Base-by-base conservation (phyloP, 2,113 vertebrate genomes). In the Atractosteus spatula region DNA sequence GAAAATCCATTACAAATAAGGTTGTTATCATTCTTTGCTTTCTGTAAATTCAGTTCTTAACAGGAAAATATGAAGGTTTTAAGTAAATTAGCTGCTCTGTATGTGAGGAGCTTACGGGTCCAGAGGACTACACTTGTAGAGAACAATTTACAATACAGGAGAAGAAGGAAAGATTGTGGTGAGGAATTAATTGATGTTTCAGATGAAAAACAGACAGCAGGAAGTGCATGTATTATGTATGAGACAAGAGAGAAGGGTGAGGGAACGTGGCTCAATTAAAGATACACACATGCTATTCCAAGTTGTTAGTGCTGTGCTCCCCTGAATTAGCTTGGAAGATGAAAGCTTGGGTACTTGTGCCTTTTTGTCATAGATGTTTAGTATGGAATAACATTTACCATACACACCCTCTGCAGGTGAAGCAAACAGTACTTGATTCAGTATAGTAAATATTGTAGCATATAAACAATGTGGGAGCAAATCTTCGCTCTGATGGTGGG, bases 161-260 rank as follows among this genome's bases (percentile, higher is more conserved):
- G n/a, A 57, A 69, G 17, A 56, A 44, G 55, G 11, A 54, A n/a
- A 41, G 8, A 5, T 42, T n/a, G 44, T 7, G 54, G 8, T 43
- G 43, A 16, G 29, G 41, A 47, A 47, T 68, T 17, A 63, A 68
- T 29, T 41, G 63, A 61, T 75, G 71, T 5, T 51, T 51, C 5
- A 51, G 47, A 10, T 51, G 5, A 7, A 7, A 72, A 43, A 59
- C 41, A 57, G 67, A 71, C 57, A 74, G 44, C 42, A 61, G 75
- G 66, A 73, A 47, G 41, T 17, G 43, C 12, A 59, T 81, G 69
- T 77, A 82, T 81, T 80, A 83, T 84, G 79, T 66, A 82, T 77
- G 77, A 84, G 75, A 41, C 47, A 7, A 29, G 62, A 29, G 14
- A n/a, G 62, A 29, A 41, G 45, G 17, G 11, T 10, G 14, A 13